Evolutionary conservation across 2,888 invertebrate genomes (phyloP), one percentile per base, ranked within the genome.

Genomic region (Patella pellucida): DNA sequence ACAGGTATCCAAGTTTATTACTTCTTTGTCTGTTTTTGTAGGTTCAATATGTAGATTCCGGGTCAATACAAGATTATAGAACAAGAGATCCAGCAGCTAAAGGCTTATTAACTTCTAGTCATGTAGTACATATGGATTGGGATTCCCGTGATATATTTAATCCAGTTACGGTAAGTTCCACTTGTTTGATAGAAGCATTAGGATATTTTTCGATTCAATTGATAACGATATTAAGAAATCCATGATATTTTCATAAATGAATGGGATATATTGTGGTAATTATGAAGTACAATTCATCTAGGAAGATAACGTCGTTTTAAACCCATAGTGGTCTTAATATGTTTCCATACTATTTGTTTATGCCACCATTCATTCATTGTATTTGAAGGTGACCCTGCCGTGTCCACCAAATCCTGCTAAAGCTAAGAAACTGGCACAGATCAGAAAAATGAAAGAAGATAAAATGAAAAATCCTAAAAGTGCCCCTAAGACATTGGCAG

Each of bases 331-430:
- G 41, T 41, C 41, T 41, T 41, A 41, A 41, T 41, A 41, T 41
- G 41, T 41, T 41, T 41, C 41, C 41, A 41, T 41, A 9, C 41
- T 69, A 16, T 23, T 3, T 68, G 23, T 19, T 62, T 19, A 73
- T 71, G n/a, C 41, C 15, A n/a, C 7, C 69, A 23, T 69, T n/a
- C 27, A 41, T 41, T 41, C 41, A 9, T 41, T 41, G 41, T 41
- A 41, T 9, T 73, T 77, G 1, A 68, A 87, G 89, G 82, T 89
- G 15, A 88, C 88, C 0, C 74, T 89, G 0, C 88, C 89, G 0
- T 87, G 86, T 73, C 89, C 89, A 3, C 87, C 89, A 15, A 89
- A 89, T 75, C 89, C 89, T 1, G 87, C 86, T 1, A 88, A 87
- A 75, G 88, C 87, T 1, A 85, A 85, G 79, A 88, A 88, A 71